These are phyloP conservation scores for Hypanus sabinus DNA, from an alignment of 2,113 vertebrate genomes.

Conservation along the genomic window DNA sequence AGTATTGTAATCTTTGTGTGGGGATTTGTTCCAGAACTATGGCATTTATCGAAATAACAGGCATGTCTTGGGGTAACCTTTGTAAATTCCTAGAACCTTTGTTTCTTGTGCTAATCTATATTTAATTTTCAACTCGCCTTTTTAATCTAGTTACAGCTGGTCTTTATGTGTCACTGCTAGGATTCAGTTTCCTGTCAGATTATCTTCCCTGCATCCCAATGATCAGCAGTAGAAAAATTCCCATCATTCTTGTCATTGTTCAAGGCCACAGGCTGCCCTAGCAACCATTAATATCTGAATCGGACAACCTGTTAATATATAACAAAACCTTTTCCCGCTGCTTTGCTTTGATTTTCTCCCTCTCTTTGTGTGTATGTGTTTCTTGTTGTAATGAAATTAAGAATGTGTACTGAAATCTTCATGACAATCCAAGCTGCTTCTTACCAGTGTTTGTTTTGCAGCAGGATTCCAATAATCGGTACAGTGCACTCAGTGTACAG, in stretches of 20 bases:
- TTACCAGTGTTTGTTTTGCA: constrained; percentile 51
- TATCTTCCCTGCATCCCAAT: background rate
- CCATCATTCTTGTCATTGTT: constrained; percentile 19
- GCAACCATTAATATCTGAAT: background rate
- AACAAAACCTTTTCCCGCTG: background rate
- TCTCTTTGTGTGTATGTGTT: background rate
- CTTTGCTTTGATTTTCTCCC: background rate
- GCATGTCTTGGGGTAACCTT: background rate
- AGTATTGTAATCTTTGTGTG: background rate
- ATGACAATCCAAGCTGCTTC: background rate
- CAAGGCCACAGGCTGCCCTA: background rate
- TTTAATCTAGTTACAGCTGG: background rate
- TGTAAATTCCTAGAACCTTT: background rate
- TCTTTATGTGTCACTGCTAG: background rate
- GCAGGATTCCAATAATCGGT: constrained; percentile 80
- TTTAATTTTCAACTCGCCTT: background rate
- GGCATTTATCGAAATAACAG: background rate
- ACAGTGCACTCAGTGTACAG: constrained; percentile 79
- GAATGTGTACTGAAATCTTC: background rate
- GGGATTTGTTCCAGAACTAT: background rate
- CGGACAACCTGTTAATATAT: background rate
- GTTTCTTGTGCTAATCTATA: background rate
- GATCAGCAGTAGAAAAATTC: background rate
- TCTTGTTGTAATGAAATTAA: background rate
- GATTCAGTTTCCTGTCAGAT: background rate